Evolutionary conservation across 1,140 invertebrate genomes (phyloP), one percentile per base, ranked within the genome.

Genomic region (Zelostemma sp.): DNA sequence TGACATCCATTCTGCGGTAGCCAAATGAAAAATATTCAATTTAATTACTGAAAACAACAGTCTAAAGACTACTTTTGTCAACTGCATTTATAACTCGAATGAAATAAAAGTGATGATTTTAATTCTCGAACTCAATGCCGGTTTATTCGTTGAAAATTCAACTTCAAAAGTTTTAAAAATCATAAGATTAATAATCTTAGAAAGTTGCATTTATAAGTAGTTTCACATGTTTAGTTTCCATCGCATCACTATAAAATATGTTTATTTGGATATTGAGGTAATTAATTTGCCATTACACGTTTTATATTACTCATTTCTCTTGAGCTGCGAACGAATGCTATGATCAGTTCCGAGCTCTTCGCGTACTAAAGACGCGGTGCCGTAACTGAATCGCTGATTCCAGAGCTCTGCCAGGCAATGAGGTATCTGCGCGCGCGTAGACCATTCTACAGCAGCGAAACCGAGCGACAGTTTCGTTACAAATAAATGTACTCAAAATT

Each of bases 1-100:
- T 80, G 50, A 84, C 47, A 71, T 85, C 84, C 82, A 84, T 84
- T 70, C 74, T 84, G 57, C 1, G 35, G 53, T 58, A 28, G n/a
- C 2, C 11, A 9, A 35, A 35, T n/a, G n/a, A 35, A n/a, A 9
- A 35, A 1, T 35, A 5, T 6, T 35, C 33, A 35, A 2, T 35
- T 35, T 35, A 4, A n/a, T 35, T 35, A 35, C n/a, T 1, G 33
- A 35, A 35, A 3, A 8, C 8, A 4, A 25, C 21, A 25, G 21
- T 25, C 8, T 25, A 4, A 4, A 4, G 21, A 25, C 8, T 8
- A 25, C n/a, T n/a, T n/a, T n/a, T n/a, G n/a, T n/a, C 25, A 28
- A 28, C 8, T 28, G 8, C 25, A 28, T 28, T n/a, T n/a, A n/a
- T n/a, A n/a, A 28, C 8, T 28, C 25, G 8, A 28, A 28, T 28